Evolutionary conservation across 2,113 vertebrate genomes (phyloP).

Genomic region (Vidua macroura): DNA sequence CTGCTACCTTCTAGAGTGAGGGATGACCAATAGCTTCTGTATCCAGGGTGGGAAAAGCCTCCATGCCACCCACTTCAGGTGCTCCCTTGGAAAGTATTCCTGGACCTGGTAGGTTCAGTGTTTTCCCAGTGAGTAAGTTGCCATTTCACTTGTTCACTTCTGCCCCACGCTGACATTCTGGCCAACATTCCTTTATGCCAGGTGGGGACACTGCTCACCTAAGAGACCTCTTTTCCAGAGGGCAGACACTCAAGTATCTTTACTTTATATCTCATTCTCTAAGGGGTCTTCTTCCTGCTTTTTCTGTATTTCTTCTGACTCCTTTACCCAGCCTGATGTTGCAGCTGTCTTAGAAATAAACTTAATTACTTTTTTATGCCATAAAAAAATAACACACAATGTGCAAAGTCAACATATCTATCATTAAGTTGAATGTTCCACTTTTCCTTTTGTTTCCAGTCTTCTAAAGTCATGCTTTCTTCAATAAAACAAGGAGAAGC

Average conservation of each 20-base stretch:
- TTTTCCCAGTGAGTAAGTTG: background rate
- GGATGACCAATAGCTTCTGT: background rate
- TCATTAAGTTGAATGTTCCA: background rate
- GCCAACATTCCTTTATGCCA: too few relatives aligned
- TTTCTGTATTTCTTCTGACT: background rate
- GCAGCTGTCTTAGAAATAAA: background rate
- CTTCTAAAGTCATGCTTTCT: background rate
- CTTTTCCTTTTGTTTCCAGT: background rate
- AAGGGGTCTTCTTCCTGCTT: background rate
- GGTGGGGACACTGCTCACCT: background rate
- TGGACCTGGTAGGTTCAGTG: background rate
- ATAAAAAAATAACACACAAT: background rate
- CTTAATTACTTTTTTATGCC: background rate
- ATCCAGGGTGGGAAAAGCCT: background rate
- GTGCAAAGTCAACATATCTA: background rate
- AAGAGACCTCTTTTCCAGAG: background rate
- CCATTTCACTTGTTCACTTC: background rate
- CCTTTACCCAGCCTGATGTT: background rate
- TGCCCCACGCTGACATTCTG: background rate
- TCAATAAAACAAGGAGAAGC: background rate
- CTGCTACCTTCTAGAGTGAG: fast-evolving
- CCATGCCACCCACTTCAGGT: background rate
- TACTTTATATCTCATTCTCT: background rate
- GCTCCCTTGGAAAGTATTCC: background rate
- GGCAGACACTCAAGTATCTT: background rate